Percentiles rank a stretch among this genome's conserved stretches.
phyloP scores from a whole-genome alignment of 2,888 invertebrate species.

The Himalopsyche japonica region DNA sequence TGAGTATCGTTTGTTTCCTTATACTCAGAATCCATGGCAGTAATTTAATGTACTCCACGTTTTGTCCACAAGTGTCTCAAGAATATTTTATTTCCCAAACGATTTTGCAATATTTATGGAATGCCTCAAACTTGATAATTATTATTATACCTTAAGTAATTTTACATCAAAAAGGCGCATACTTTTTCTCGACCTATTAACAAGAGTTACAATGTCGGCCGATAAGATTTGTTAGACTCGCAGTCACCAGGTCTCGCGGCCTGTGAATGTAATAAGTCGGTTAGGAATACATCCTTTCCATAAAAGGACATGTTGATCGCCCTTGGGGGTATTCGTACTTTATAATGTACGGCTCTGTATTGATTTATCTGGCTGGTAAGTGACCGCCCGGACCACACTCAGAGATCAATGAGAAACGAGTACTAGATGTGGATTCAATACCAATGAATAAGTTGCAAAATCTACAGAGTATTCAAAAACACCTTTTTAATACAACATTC shows the following conservation, averaged over 20 bases:
- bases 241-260: neutral
- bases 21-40: no score
- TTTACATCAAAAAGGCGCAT: no score
- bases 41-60: no score
- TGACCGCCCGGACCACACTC: slow-evolving; percentile 25
- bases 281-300: slow-evolving; percentile 19
- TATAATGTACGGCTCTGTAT: slow-evolving; percentile 7
- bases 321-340: slow-evolving; percentile 24
- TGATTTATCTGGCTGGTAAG: slow-evolving; percentile 24
- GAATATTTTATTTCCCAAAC: no score
- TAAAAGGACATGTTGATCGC: slow-evolving; percentile 32
- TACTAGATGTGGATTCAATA: neutral
- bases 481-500: no score
- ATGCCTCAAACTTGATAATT: no score
- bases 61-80: no score
- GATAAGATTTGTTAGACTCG: neutral
- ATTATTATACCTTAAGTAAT: no score
- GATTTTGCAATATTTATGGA: no score
- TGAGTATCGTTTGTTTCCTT: no score
- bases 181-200: neutral
- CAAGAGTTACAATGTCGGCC: neutral
- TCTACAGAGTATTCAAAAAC: neutral
- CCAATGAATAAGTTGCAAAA: neutral
- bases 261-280: slow-evolving; percentile 9
- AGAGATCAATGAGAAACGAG: neutral